Evolutionary conservation across 2,797 vertebrate genomes (phyloP).

Genomic region (Morelia viridis): DNA sequence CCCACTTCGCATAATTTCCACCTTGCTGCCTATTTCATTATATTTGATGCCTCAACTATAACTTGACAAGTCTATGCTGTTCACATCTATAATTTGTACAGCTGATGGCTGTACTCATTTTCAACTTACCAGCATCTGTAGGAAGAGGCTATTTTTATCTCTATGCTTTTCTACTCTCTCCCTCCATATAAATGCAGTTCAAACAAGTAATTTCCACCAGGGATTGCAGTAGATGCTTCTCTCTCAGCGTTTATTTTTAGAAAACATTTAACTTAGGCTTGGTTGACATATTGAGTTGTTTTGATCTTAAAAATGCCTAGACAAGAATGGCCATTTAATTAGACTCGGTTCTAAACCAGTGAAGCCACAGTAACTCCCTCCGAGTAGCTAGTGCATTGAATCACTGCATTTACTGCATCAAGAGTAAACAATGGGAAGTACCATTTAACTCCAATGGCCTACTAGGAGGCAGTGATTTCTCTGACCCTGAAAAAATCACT

Average conservation of each 20-base stretch:
- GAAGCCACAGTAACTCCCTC: not conserved
- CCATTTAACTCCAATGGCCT: not conserved
- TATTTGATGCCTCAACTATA: constrained; percentile 10
- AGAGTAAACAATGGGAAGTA: not conserved
- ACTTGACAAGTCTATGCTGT: not conserved
- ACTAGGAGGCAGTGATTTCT: too few species aligned
- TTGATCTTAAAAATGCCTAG: constrained; percentile 22
- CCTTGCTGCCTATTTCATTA: not conserved
- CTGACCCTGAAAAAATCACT: not conserved
- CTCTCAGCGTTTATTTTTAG: constrained; percentile 24
- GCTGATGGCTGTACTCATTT: constrained; percentile 16
- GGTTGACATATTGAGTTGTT: constrained; percentile 22
- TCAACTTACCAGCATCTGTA: not conserved
- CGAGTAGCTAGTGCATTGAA: not conserved
- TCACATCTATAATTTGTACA: not conserved
- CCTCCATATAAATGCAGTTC: constrained; percentile 12
- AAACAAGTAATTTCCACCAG: constrained; percentile 28
- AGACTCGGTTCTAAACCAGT: not conserved
- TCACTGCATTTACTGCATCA: not conserved
- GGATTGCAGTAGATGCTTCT: constrained; percentile 10
- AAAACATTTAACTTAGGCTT: constrained; percentile 12
- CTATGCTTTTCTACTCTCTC: constrained; percentile 9
- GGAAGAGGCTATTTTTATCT: constrained; percentile 28
- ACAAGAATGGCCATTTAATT: constrained; percentile 4
- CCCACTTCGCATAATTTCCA: not conserved